Percentiles rank a stretch among this genome's conserved stretches.
Conservation (phyloP, 1,140 invertebrate species). For the Drosophila insularis region DNA sequence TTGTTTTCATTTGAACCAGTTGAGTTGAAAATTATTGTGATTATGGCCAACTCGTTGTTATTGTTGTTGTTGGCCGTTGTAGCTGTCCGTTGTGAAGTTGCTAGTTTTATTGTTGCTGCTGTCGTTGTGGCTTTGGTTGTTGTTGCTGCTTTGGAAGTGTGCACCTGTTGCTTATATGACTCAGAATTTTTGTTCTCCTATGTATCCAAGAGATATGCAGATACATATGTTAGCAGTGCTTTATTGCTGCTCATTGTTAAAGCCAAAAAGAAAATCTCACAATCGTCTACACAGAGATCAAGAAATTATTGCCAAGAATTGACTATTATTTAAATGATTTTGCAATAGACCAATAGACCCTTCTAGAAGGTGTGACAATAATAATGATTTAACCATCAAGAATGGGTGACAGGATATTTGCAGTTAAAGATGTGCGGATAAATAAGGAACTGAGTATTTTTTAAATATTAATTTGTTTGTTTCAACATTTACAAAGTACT, state of each 20-base stretch:
- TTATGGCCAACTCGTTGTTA: slow-evolving; percentile 57
- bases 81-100: neutral
- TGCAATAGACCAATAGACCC: too few species aligned
- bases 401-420: too few species aligned
- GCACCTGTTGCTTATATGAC: slow-evolving; percentile 60
- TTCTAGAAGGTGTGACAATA: too few species aligned
- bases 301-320: neutral
- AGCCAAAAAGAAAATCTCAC: neutral
- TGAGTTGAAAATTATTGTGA: slow-evolving; percentile 73
- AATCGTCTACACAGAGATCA: neutral
- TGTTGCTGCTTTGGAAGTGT: slow-evolving; percentile 2
- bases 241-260: slow-evolving; percentile 42
- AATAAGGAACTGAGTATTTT: too few species aligned
- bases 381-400: too few species aligned
- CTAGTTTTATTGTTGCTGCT: neutral
- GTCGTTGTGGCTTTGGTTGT: slow-evolving; percentile 15
- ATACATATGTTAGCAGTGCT: slow-evolving; percentile 19
- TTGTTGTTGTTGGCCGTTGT: neutral
- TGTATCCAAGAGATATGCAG: slow-evolving; percentile 14
- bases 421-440: too few species aligned
- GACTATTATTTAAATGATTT: too few species aligned
- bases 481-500: too few species aligned
- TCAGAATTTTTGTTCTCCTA: slow-evolving; percentile 26
- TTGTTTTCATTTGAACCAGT: slow-evolving; percentile 65
- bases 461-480: too few species aligned